Conservation (phyloP, 2,888 invertebrate genomes). For the Taphrorychus bicolor region DNA sequence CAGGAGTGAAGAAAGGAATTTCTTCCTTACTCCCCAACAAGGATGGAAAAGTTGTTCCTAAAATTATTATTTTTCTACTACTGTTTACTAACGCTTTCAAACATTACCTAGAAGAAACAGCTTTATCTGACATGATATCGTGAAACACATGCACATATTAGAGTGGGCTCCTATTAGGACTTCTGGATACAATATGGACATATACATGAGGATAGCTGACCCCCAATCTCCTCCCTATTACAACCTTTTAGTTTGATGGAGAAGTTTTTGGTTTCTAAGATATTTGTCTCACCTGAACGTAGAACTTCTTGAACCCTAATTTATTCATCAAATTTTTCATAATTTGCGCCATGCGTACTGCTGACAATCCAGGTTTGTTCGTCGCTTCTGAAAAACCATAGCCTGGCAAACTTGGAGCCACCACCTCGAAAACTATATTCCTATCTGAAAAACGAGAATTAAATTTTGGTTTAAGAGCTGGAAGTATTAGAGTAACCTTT, state of each 20-base stretch:
- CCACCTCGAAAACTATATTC: conserved; percentile 70
- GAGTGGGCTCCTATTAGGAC: conserved; percentile 64
- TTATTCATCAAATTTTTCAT: conserved; percentile 75
- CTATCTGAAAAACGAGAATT: conserved; percentile 44
- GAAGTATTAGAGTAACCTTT: conserved; percentile 50
- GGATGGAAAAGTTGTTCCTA: conserved; percentile 61
- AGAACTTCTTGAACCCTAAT: conserved; percentile 71
- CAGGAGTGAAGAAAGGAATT: conserved; percentile 38
- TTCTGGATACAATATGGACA: conserved; percentile 70
- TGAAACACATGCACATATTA: conserved; percentile 59
- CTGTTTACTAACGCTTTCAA: neutral
- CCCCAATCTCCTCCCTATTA: conserved; percentile 83
- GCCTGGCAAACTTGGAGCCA: conserved; percentile 65
- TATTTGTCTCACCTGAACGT: conserved; percentile 66
- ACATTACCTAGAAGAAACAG: conserved; percentile 58
- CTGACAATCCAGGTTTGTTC: conserved; percentile 67
- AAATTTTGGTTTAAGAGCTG: conserved; percentile 50
- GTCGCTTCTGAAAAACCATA: conserved; percentile 61
- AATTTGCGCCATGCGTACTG: conserved; percentile 65
- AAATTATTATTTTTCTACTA: neutral
- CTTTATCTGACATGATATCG: conserved; percentile 54
- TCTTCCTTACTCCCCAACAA: conserved; percentile 65
- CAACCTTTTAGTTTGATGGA: conserved; percentile 68
- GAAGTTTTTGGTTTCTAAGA: neutral
- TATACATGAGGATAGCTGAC: conserved; percentile 64